Percentiles rank a stretch among this genome's conserved stretches.
phyloP scores from a whole-genome alignment of 2,888 invertebrate genomes.

The Physocephala rufipes region DNA sequence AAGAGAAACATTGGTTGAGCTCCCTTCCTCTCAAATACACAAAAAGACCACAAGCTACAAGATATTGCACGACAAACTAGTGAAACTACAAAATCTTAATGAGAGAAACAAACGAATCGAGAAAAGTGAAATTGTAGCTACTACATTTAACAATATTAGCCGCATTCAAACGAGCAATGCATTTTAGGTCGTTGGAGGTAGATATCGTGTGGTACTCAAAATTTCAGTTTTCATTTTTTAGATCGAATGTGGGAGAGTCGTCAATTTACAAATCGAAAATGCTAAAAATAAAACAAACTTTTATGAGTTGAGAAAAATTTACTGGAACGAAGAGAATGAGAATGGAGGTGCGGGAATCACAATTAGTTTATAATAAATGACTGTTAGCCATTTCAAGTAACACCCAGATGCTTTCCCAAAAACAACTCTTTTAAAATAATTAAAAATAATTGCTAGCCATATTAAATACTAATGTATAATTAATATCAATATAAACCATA shows the following conservation, averaged over 20 bases:
- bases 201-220: neutral
- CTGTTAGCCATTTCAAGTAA: constrained; percentile 7
- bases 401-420: too few species aligned
- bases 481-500: too few species aligned
- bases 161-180: neutral
- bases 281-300: too few species aligned
- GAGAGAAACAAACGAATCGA: neutral
- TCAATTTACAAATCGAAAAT: too few species aligned
- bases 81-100: constrained; percentile 12
- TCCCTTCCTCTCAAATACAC: neutral
- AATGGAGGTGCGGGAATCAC: too few species aligned
- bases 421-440: neutral
- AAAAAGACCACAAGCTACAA: neutral
- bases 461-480: too few species aligned
- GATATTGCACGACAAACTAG: constrained; percentile 10
- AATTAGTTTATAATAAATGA: neutral
- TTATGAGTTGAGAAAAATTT: too few species aligned
- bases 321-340: too few species aligned
- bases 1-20: neutral
- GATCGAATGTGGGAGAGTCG: too few species aligned
- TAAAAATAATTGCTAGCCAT: neutral
- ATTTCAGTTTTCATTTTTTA: neutral
- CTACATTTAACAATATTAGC: neutral
- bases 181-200: neutral
- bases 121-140: constrained; percentile 7